These are phyloP conservation scores for Temnothorax longispinosus DNA, from an alignment of 1,140 invertebrate genomes.

Conservation along the genomic window DNA sequence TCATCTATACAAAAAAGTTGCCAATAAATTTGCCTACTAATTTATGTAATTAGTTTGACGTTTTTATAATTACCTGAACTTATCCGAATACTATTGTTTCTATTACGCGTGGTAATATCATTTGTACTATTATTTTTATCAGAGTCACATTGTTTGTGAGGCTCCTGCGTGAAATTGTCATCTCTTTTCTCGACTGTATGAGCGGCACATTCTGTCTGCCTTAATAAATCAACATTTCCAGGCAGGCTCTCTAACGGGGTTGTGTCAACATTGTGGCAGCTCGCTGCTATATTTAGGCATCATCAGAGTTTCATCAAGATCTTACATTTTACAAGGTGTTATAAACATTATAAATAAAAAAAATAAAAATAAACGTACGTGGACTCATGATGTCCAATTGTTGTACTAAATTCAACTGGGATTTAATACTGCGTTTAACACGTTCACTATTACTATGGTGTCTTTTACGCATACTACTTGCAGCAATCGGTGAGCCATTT, in stretches of 20 bases:
- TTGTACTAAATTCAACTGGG: slow-evolving; percentile 64
- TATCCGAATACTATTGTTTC: not conserved
- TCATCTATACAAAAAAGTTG: slow-evolving; percentile 18
- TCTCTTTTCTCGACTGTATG: not conserved
- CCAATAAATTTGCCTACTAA: not conserved
- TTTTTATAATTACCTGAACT: slow-evolving; percentile 25
- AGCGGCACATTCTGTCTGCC: not conserved
- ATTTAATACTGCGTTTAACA: slow-evolving; percentile 73
- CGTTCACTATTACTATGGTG: slow-evolving; percentile 78
- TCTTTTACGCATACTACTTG: slow-evolving; percentile 80
- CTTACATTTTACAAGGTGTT: not conserved
- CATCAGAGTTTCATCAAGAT: not conserved
- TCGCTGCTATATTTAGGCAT: slow-evolving; percentile 26
- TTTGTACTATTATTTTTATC: slow-evolving; percentile 21
- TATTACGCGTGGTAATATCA: not conserved
- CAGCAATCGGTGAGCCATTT: slow-evolving; percentile 78
- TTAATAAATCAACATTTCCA: slow-evolving; percentile 70
- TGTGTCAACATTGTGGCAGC: slow-evolving; percentile 76
- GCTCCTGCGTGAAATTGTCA: not conserved
- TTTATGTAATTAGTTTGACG: not conserved
- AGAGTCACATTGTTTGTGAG: slow-evolving; percentile 4
- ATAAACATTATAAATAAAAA: not conserved
- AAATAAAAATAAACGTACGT: slow-evolving; percentile 10
- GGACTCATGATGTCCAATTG: slow-evolving; percentile 35
- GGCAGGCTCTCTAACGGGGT: slow-evolving; percentile 82